Evolutionary conservation across 2,888 invertebrate species (phyloP).

Genomic region (Phalera bucephala): DNA sequence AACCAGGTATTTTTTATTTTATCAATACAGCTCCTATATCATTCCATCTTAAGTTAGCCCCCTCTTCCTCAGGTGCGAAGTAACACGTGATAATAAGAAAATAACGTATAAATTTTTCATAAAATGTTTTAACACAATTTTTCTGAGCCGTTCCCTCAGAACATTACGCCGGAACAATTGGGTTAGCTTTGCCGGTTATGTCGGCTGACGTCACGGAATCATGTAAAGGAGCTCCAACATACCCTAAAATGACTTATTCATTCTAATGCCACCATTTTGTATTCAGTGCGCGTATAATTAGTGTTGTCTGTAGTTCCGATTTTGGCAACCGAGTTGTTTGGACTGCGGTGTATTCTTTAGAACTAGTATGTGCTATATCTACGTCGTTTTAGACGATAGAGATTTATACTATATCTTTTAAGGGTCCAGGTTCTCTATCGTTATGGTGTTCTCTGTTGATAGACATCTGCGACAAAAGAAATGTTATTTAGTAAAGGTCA

Average conservation of each 20-base stretch:
- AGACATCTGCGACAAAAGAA: constrained; percentile 64
- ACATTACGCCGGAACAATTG: constrained; percentile 27
- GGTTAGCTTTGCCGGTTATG: constrained; percentile 11
- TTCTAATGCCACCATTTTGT: constrained; percentile 39
- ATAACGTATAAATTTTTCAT: constrained; percentile 8
- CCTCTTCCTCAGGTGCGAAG: constrained; percentile 1
- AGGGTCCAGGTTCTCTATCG: constrained; percentile 89
- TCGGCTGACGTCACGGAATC: constrained; percentile 11
- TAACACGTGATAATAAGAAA: constrained; percentile 2
- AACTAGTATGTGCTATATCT: no score
- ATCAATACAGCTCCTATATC: not conserved
- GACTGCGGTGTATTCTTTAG: no score
- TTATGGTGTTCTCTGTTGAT: constrained; percentile 79
- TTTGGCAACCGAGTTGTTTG: no score
- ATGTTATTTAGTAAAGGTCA: no score
- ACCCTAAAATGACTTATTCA: constrained; percentile 44
- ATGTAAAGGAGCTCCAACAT: constrained; percentile 16
- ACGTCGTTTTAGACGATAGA: no score
- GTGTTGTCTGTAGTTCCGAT: constrained; percentile 17
- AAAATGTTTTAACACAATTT: constrained; percentile 4
- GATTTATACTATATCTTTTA: no score
- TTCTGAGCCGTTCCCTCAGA: no score
- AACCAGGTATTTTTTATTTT: not conserved
- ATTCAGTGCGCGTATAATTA: constrained; percentile 32
- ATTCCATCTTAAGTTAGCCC: not conserved